A percentile compares a stretch with the other conserved stretches of the same genome.
Conservation (phyloP, 2,888 invertebrate genomes). For the Gastracanthus pulcherrimus region DNA sequence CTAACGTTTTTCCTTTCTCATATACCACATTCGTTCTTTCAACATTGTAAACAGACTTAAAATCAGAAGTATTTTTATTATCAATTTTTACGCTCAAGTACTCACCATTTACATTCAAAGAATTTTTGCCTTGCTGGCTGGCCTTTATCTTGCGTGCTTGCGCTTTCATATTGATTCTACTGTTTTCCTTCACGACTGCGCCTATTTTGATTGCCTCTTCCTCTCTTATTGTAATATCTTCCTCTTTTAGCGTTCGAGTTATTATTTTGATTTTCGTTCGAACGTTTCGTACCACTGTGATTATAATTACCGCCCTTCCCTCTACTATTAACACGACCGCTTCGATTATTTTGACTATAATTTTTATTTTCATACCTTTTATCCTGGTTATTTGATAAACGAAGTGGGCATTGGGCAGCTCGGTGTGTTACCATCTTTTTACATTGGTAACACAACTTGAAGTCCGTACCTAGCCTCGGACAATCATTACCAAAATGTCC, state of each 20-base stretch:
- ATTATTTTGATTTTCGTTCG: not conserved
- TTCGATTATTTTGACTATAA: not conserved
- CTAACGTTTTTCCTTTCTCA: not conserved
- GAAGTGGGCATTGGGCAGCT: not conserved
- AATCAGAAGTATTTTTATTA: too few relatives aligned
- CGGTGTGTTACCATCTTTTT: not conserved
- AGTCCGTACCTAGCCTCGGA: not conserved
- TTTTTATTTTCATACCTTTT: not conserved
- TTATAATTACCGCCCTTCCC: not conserved
- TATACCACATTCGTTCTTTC: not conserved
- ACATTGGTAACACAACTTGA: slow-evolving; percentile 21
- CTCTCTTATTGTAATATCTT: not conserved
- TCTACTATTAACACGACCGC: not conserved
- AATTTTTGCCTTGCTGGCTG: not conserved
- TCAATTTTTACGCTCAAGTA: not conserved
- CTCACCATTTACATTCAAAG: not conserved
- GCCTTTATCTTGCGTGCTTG: not conserved
- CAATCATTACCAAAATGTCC: slow-evolving; percentile 46
- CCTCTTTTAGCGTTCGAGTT: not conserved
- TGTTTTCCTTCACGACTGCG: not conserved
- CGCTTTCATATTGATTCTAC: not conserved
- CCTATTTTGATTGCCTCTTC: not conserved
- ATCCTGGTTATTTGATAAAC: not conserved
- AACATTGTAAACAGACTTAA: not conserved
- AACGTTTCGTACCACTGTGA: not conserved